These are phyloP conservation scores for Drosophila incognita DNA, from an alignment of 2,888 invertebrate species.

Conservation along the genomic window DNA sequence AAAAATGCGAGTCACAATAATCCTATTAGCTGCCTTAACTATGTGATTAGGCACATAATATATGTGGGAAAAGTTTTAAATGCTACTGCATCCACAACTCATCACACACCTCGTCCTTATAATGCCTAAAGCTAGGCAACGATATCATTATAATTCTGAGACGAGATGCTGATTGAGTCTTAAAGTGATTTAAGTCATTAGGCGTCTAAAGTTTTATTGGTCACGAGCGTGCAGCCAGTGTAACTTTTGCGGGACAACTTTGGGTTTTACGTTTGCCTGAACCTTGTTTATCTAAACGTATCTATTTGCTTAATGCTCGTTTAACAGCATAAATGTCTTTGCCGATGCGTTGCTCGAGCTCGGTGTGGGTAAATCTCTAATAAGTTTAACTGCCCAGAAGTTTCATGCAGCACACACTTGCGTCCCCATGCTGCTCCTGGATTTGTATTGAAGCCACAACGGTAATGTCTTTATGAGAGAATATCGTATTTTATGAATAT, in stretches of 20 bases:
- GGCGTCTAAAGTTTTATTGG: slow-evolving; percentile 63
- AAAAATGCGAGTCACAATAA: slow-evolving; percentile 11
- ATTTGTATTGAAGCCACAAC: slow-evolving; percentile 8
- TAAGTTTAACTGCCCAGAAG: slow-evolving; percentile 25
- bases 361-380: slow-evolving; percentile 6
- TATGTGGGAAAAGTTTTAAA: slow-evolving; percentile 16
- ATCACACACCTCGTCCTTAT: not conserved
- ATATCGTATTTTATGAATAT: slow-evolving; percentile 12
- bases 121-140: not conserved
- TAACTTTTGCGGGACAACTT: slow-evolving; percentile 52
- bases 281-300: slow-evolving; percentile 46
- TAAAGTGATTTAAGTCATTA: slow-evolving; percentile 73
- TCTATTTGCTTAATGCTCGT: slow-evolving; percentile 54
- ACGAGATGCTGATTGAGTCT: slow-evolving; percentile 67
- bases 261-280: slow-evolving; percentile 15
- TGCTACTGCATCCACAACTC: not conserved
- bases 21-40: slow-evolving; percentile 12
- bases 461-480: slow-evolving; percentile 10
- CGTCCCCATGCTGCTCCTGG: not conserved
- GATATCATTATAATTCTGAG: slow-evolving; percentile 53
- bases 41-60: slow-evolving; percentile 4
- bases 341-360: slow-evolving; percentile 9
- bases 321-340: slow-evolving; percentile 49
- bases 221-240: slow-evolving; percentile 29
- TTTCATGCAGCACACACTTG: not conserved